Percentiles rank a stretch among this genome's conserved stretches.
Evolutionary conservation across 2,888 invertebrate species (phyloP).

Genomic region (Pyrocoelia pectoralis): DNA sequence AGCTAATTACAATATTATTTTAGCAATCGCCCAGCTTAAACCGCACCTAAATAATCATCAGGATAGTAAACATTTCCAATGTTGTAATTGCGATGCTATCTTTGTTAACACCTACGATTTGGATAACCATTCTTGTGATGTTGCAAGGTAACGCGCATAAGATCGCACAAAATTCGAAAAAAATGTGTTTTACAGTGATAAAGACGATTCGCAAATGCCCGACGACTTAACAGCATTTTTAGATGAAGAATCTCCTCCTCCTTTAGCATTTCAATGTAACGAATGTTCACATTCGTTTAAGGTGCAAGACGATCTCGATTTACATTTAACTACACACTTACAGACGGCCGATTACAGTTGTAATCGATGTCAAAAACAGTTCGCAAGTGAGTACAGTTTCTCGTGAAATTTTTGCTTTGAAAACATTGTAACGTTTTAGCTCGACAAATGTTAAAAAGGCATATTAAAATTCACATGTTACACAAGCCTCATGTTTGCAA

Average conservation of each 20-base stretch:
- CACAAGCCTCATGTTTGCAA: constrained; percentile 63
- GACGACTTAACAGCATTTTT: constrained; percentile 48
- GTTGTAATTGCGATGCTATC: constrained; percentile 4
- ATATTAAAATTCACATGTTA: constrained; percentile 64
- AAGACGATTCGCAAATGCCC: constrained; percentile 11
- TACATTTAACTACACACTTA: constrained; percentile 62
- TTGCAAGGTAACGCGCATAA: background rate
- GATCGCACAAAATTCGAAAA: background rate
- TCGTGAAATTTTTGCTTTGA: constrained; percentile 10
- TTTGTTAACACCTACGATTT: constrained; percentile 10
- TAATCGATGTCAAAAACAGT: constrained; percentile 62
- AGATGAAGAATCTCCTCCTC: constrained; percentile 48
- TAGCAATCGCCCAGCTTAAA: constrained; percentile 17
- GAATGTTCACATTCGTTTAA: constrained; percentile 61
- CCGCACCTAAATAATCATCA: constrained; percentile 8
- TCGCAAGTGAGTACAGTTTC: constrained; percentile 59
- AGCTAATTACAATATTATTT: no score
- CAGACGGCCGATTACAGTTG: constrained; percentile 59
- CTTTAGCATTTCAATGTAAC: constrained; percentile 52
- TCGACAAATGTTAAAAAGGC: constrained; percentile 60
- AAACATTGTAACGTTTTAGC: constrained; percentile 41
- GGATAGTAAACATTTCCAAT: constrained; percentile 5
- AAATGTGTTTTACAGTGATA: constrained; percentile 1
- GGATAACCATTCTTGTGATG: constrained; percentile 4
- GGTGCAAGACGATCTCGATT: constrained; percentile 61